These are phyloP conservation scores for Steinernema carpocapsae DNA, from an alignment of 2,888 invertebrate genomes.

Conservation along the genomic window DNA sequence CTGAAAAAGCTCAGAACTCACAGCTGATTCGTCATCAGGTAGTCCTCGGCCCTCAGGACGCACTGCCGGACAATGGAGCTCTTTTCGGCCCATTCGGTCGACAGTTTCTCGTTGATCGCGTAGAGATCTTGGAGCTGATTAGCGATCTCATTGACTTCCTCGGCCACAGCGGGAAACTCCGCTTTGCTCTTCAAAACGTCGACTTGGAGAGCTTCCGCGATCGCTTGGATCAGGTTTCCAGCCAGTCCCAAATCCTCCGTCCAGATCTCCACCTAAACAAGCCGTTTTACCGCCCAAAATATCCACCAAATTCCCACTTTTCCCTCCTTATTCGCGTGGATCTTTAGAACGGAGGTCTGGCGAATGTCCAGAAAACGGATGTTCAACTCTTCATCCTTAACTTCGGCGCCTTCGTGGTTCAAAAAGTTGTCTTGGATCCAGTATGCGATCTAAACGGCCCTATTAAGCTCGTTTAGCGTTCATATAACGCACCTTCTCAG, in stretches of 20 bases:
- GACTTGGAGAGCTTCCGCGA: constrained; percentile 50
- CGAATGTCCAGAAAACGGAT: constrained; percentile 29
- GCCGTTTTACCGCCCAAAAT: not conserved
- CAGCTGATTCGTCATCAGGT: constrained; percentile 54
- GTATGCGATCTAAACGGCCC: constrained; percentile 26
- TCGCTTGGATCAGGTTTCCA: constrained; percentile 61
- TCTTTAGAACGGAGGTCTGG: constrained; percentile 13
- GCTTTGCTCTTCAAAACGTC: constrained; percentile 50
- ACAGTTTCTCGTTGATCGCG: constrained; percentile 55
- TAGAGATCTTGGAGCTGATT: constrained; percentile 62
- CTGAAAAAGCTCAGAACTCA: constrained; percentile 36
- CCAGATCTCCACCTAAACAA: constrained; percentile 45
- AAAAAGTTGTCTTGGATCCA: constrained; percentile 45
- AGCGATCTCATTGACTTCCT: constrained; percentile 53
- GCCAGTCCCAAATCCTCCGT: constrained; percentile 60
- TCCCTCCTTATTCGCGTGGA: constrained; percentile 36
- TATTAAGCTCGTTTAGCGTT: not conserved
- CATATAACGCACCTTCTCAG: not conserved
- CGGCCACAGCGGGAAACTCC: constrained; percentile 52
- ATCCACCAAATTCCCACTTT: constrained; percentile 7
- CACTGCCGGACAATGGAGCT: constrained; percentile 61
- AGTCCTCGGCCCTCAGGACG: constrained; percentile 64
- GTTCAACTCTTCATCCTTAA: constrained; percentile 37
- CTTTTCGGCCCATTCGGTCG: constrained; percentile 61
- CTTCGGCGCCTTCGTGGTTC: constrained; percentile 38